Evolutionary conservation across 37 sponge, comb jelly and placozoan genomes (phyloP).

Genomic region (Amphimedon queenslandica): DNA sequence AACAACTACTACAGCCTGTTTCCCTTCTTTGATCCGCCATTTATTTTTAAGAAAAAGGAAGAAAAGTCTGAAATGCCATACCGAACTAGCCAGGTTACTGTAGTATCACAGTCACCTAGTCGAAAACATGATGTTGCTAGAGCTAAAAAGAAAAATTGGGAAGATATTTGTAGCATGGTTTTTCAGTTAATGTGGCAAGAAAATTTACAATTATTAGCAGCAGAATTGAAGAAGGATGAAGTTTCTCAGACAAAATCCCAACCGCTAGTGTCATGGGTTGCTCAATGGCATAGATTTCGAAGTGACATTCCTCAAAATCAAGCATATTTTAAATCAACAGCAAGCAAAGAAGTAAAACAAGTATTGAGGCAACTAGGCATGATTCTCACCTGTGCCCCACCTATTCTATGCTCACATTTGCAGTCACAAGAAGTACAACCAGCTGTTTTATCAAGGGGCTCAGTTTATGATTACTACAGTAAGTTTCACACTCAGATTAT

Average conservation of each 20-base stretch:
- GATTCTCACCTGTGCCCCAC: too few relatives aligned
- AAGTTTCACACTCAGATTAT: not conserved
- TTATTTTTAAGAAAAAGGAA: too few relatives aligned
- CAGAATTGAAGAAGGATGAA: not conserved
- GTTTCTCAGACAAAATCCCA: not conserved
- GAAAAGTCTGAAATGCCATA: not conserved
- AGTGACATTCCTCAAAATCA: not conserved
- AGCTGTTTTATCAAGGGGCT: not conserved
- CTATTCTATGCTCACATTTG: conserved; percentile 4
- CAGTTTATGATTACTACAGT: not conserved
- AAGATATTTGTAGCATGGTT: not conserved
- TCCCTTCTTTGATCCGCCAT: not conserved
- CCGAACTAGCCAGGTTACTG: not conserved
- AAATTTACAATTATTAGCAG: not conserved
- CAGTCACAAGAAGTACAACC: conserved; percentile 2
- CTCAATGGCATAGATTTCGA: not conserved
- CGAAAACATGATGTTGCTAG: too few relatives aligned
- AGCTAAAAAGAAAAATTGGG: not conserved
- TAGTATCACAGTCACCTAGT: not conserved
- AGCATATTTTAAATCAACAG: not conserved
- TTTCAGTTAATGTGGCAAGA: not conserved
- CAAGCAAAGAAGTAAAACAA: not conserved
- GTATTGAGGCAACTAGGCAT: not conserved
- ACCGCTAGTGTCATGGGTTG: not conserved
- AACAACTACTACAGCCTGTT: too few relatives aligned